Conservation (phyloP, 2,888 invertebrate species). For the Thecocarcelia acutangulata region DNA sequence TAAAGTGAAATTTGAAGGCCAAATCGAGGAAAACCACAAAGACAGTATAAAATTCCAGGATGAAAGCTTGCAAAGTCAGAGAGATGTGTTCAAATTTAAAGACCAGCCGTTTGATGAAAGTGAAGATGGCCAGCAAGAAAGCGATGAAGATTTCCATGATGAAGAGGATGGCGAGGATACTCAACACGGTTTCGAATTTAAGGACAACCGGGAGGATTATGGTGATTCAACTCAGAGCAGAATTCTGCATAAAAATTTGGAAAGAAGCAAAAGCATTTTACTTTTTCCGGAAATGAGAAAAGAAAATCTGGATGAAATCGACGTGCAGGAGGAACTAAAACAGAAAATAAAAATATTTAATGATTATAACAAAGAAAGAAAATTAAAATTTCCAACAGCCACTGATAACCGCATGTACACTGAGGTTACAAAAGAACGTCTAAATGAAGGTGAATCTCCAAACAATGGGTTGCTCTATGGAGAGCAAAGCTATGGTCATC, state of each 20-base stretch:
- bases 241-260: constrained; percentile 46
- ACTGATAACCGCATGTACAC: constrained; percentile 45
- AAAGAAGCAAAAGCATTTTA: constrained; percentile 17
- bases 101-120: constrained; percentile 67
- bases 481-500: constrained; percentile 59
- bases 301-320: constrained; percentile 44
- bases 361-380: constrained; percentile 73
- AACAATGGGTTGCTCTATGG: constrained; percentile 62
- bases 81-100: constrained; percentile 64
- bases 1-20: constrained; percentile 47
- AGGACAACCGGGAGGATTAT: constrained; percentile 59
- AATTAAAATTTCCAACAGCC: constrained; percentile 75
- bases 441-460: constrained; percentile 66
- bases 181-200: constrained; percentile 45
- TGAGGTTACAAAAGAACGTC: constrained; percentile 37
- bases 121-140: background rate
- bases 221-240: constrained; percentile 24
- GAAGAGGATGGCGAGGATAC: constrained; percentile 66
- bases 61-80: constrained; percentile 72
- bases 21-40: constrained; percentile 35
- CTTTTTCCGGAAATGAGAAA: constrained; percentile 52
- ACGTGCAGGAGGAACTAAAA: constrained; percentile 43
- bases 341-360: constrained; percentile 73
- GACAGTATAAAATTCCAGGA: constrained; percentile 73
- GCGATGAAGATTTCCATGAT: constrained; percentile 58